Base-by-base conservation (phyloP, 2,888 invertebrate genomes). In the Kryphioiulus occultus region DNA sequence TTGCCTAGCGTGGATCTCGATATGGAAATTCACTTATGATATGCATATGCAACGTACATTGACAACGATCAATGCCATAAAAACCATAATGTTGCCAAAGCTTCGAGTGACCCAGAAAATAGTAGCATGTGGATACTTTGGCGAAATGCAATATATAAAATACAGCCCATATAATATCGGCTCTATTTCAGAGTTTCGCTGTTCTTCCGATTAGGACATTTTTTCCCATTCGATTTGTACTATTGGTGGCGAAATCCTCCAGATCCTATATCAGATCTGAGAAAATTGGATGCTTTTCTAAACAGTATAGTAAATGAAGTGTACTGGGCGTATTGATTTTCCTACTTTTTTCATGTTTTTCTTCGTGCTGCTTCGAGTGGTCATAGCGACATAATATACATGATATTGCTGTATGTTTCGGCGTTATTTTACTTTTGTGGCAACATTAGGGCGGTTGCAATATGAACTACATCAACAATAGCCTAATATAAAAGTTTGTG, bases 261-360 rank as follows among this genome's bases (percentile, higher is more conserved):
- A 39, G 44, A 44, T 85, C 44, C 44, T 44, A 85, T 85, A 85
- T 85, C 85, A 85, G 85, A 85, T 85, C 44, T 85, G 85, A 85
- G 85, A 85, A 85, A 85, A 85, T 85, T 85, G 85, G 85, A 85
- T 85, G 85, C 85, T 85, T 85, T 85, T 39, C 85, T 85, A 85
- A 85, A 85, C 85, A 85, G 85, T 85, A 39, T 44, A 85, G 85
- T 85, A 85, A 85, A 85, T 85, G 85, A 85, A 85, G 85, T 85
- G 85, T 39, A 85, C 22, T 39, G 19, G 39, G 85, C 39, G 44
- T 85, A 85, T 85, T 85, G 85, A 85, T 85, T 85, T 85, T 85
- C 44, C 26, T 19, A 78, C 22, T 78, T 78, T 78, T 78, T 30
- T 78, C 78, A 30, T 78, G 78, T 78, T 30, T 78, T 78, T 78